A percentile compares a stretch with the other conserved stretches of the same genome.
Evolutionary conservation across 2,888 invertebrate genomes (phyloP).

Genomic region (Drosophila vallismaia): DNA sequence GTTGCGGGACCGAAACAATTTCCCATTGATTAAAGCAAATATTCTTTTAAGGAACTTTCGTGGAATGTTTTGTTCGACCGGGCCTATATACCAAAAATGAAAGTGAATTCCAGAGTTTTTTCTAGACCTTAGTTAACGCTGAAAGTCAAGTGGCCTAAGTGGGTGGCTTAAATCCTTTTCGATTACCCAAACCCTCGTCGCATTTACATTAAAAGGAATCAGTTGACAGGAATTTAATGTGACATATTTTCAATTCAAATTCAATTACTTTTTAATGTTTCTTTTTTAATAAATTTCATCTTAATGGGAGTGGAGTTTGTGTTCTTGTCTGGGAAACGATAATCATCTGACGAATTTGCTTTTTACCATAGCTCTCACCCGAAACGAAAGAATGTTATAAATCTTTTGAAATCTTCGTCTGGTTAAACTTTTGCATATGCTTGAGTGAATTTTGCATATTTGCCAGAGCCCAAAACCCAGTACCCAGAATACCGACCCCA

Average conservation of each 20-base stretch:
- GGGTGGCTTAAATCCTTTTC: neutral
- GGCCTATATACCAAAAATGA: constrained; percentile 6
- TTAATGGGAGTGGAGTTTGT: neutral
- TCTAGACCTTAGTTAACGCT: constrained; percentile 5
- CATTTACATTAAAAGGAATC: neutral
- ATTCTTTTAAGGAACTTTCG: neutral
- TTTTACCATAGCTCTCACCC: neutral
- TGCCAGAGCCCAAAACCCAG: neutral
- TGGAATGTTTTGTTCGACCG: neutral
- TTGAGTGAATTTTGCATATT: constrained; percentile 13
- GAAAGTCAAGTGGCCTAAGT: neutral
- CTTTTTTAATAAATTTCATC: neutral
- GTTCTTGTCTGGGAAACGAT: neutral
- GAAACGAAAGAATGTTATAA: constrained; percentile 3
- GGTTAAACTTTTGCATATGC: constrained; percentile 17
- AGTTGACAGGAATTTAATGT: neutral
- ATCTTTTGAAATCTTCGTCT: constrained; percentile 6
- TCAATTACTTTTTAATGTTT: neutral
- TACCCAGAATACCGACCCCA: constrained; percentile 27
- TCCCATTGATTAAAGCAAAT: constrained; percentile 35
- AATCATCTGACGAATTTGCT: neutral
- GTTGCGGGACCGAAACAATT: constrained; percentile 7
- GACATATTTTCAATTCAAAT: neutral
- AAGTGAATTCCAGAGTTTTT: constrained; percentile 1
- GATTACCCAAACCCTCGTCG: neutral